Base-by-base conservation (phyloP, 2,113 vertebrate genomes). In the Dicerorhinus sumatrensis region DNA sequence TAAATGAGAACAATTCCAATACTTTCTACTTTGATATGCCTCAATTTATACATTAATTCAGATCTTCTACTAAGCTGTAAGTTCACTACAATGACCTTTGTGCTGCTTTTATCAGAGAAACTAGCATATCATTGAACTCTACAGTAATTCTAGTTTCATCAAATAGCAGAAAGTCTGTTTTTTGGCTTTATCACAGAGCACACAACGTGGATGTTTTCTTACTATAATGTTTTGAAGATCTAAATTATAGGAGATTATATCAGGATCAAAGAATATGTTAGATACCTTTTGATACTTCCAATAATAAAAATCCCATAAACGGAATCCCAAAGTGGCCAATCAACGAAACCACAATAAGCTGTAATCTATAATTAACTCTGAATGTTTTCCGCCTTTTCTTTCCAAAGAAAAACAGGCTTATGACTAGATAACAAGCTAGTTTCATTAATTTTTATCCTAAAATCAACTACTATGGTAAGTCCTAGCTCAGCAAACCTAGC, bases 391-490 rank as follows among this genome's bases (percentile, higher is more conserved):
- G 83, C 8, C 25, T 69, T 96, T 81, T 87, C 67, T 81, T 80
- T 27, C 8, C 33, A 54, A 46, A 83, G 39, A 42, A 33, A 73
- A 25, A 42, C 42, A 62, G 2, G n/a, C 10, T 56, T 72, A 82
- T 17, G 75, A 94, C 62, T n/a, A 92, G 67, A 62, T 94, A 91
- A 72, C 14, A 89, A 96, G 42, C 54, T 95, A 77, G 54, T 77
- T 92, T 83, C 21, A 88, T 79, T 84, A 60, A 94, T 69, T 91
- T 93, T 88, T 96, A 84, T 17, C 14, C 62, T 75, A 92, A 81
- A 94, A 84, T 46, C 25, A 82, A 82, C 67, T 96, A 95, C 56
- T 67, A 84, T 75, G 39, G 29, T 91, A 97, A 62, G 56, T 92
- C 39, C 62, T 62, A 6, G 6, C 20, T 86, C 46, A 39, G 48